Conservation (phyloP, 2,113 vertebrate genomes). For the Caranx melampygus region DNA sequence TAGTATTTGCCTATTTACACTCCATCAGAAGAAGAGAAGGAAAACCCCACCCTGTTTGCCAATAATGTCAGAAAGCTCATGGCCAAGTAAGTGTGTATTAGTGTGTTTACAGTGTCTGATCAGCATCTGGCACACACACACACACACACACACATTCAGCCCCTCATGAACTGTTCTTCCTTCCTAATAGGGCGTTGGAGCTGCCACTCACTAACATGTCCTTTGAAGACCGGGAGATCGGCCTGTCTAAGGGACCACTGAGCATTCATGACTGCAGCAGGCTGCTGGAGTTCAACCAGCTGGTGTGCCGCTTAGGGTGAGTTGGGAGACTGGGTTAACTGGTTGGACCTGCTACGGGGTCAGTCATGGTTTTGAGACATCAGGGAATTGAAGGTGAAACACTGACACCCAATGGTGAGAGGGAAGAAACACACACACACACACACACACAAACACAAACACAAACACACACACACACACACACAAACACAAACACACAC, state of each 20-base stretch:
- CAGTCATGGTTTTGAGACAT: background rate
- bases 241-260: conserved; percentile 89
- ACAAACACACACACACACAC: background rate
- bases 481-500: background rate
- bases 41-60: conserved; percentile 90
- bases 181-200: conserved; percentile 86
- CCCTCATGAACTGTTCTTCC: conserved; percentile 7
- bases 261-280: conserved; percentile 85
- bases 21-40: conserved; percentile 91
- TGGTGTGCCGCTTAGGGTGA: conserved; percentile 90
- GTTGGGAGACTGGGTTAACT: conserved; percentile 56
- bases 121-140: background rate
- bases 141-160: background rate
- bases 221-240: conserved; percentile 93
- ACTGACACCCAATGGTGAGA: conserved; percentile 53
- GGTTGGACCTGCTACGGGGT: conserved; percentile 14
- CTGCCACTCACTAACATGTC: conserved; percentile 91
- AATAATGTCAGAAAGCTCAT: conserved; percentile 92
- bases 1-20: conserved; percentile 93
- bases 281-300: conserved; percentile 91
- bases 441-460: too few relatives aligned
- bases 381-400: background rate
- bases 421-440: background rate
- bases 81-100: conserved; percentile 87
- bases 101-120: background rate